Evolutionary conservation across 2,797 vertebrate genomes (phyloP).

Genomic region (Tapera naevia): DNA sequence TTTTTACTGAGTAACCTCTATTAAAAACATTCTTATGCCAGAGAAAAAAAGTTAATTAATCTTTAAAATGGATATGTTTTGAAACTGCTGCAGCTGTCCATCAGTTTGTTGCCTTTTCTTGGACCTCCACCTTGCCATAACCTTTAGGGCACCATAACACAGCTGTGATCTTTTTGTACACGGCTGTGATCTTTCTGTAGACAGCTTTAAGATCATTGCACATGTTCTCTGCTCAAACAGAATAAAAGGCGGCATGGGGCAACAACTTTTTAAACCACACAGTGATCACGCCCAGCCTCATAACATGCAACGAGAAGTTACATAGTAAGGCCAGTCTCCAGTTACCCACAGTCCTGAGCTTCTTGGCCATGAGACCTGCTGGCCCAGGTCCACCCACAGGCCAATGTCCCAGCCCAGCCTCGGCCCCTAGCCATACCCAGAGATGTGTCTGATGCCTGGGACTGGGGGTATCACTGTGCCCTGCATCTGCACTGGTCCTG

Average conservation of each 20-base stretch:
- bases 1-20: neutral
- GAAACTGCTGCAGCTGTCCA: neutral
- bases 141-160: neutral
- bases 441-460: too few species aligned
- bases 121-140: neutral
- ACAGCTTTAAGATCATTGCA: neutral
- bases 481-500: neutral
- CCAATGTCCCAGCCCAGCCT: neutral
- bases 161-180: neutral
- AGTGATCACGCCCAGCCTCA: too few species aligned
- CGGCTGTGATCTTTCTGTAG: too few species aligned
- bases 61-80: neutral
- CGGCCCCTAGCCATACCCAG: fast-evolving
- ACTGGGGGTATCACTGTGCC: neutral
- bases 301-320: fast-evolving
- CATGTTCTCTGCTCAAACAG: too few species aligned
- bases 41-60: neutral
- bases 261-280: neutral
- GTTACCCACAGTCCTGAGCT: neutral
- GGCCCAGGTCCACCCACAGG: fast-evolving
- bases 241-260: neutral
- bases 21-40: neutral
- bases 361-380: neutral
- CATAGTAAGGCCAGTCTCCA: neutral
- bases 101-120: neutral